Base-by-base conservation (phyloP, 2,888 invertebrate genomes). In the Auanema freiburgensis region DNA sequence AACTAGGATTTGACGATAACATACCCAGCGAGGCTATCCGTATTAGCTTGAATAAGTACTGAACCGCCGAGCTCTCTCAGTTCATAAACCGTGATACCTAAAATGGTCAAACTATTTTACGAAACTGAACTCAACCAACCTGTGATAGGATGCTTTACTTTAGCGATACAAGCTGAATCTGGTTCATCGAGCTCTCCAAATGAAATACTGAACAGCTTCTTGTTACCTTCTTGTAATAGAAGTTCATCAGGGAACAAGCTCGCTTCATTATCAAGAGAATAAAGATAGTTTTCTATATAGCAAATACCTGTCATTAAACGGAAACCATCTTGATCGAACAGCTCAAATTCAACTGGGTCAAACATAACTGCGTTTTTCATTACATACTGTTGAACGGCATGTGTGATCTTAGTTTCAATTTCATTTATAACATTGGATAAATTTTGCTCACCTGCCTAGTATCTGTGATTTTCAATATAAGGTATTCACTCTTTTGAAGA, bases 61-160 rank as follows among this genome's bases (percentile, higher is more conserved):
- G 67, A 63, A 42, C 71, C 71, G 8, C 71, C 71, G 12, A 71
- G 56, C 44, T 71, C 64, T 11, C 63, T 61, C 21, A 71, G 57
- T 43, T 71, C 71, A 40, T 71, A 71, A 8, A 68, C 68, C 0
- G 67, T 71, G 64, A 71, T 71, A 24, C 67, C 68, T 59, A 23
- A 42, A 16, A 23, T 12, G 41, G 8, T 51, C 4, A 8, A 16
- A 46, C 1, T 33, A 33, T 51, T 21, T 16, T n/a, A n/a, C 6
- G 1, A 18, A 21, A 21, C 2, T 49, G 14, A n/a, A 40, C 1
- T 23, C 41, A 43, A 50, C 50, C 18, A 46, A 78, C 78, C 78
- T 25, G 77, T 71, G 23, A 81, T 74, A 6, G 81, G 81, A 66
- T 81, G 81, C 49, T 79, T 74, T 42, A 81, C 76, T 63, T 79